phyloP scores from a whole-genome alignment of 2,113 vertebrate species.

The Brachirus orientalis region DNA sequence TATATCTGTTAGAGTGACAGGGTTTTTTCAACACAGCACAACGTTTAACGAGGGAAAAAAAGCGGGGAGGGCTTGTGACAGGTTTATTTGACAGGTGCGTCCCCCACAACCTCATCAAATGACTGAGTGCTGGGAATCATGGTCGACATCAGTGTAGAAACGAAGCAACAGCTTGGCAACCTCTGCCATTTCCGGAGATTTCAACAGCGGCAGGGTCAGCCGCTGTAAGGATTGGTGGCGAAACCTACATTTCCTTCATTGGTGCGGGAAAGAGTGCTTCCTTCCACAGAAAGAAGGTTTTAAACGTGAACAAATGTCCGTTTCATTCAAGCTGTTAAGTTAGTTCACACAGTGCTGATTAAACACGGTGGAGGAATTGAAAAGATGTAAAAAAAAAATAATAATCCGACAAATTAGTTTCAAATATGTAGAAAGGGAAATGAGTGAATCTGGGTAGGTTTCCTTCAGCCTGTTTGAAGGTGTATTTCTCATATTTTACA shows the following conservation, averaged over 20 bases:
- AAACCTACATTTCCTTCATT: background rate
- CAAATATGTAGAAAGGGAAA: no score
- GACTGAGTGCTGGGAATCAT: conserved; percentile 19
- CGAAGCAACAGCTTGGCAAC: conserved; percentile 7
- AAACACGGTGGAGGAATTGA: no score
- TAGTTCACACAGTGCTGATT: no score
- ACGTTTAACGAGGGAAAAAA: conserved; percentile 39
- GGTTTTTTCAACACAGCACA: conserved; percentile 55
- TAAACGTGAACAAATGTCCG: no score
- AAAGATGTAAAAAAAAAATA: no score
- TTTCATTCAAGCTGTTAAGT: no score
- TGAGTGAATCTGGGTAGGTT: no score
- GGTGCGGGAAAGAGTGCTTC: background rate
- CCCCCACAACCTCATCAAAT: conserved; percentile 18
- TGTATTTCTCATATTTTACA: no score
- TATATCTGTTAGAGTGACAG: conserved; percentile 50
- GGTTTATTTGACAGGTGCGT: conserved; percentile 68
- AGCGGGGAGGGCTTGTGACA: conserved; percentile 48
- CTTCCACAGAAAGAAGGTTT: no score
- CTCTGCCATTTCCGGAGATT: conserved; percentile 17
- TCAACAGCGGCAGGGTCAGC: conserved; percentile 12
- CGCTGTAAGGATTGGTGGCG: background rate
- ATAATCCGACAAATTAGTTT: no score
- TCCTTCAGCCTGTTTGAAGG: no score
- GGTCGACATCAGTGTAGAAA: conserved; percentile 25